These are phyloP conservation scores for Sylvicola fuscatus DNA, from an alignment of 2,888 invertebrate species.

Conservation along the genomic window DNA sequence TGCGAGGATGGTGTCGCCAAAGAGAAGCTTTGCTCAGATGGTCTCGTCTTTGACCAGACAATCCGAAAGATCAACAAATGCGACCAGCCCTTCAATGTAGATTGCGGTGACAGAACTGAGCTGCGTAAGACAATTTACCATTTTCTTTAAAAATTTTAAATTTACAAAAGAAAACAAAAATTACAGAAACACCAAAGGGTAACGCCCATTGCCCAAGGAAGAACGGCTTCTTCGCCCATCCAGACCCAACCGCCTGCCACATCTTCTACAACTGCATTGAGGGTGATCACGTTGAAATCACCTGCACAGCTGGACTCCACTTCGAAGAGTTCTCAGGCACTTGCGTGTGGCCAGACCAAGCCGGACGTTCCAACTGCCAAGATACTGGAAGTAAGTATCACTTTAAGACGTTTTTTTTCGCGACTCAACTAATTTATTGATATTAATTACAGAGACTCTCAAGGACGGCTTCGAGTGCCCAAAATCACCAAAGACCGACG, in stretches of 20 bases:
- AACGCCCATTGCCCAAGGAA: constrained; percentile 55
- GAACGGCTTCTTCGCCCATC: constrained; percentile 83
- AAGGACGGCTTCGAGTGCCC: constrained; percentile 77
- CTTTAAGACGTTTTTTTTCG: not conserved
- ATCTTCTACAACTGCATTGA: constrained; percentile 79
- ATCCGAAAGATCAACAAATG: constrained; percentile 79
- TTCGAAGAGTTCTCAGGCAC: constrained; percentile 79
- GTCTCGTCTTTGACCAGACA: constrained; percentile 67
- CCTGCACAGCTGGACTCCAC: constrained; percentile 72
- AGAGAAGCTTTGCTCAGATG: constrained; percentile 68
- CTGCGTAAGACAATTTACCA: constrained; percentile 43
- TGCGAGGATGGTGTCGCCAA: constrained; percentile 51
- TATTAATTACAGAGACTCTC: constrained; percentile 43
- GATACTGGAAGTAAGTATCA: constrained; percentile 32
- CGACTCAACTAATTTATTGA: constrained; percentile 3
- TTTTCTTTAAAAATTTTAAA: not conserved
- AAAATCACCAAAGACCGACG: constrained; percentile 37
- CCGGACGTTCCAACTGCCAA: constrained; percentile 52
- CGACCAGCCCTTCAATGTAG: constrained; percentile 82
- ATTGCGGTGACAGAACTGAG: constrained; percentile 72
- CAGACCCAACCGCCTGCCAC: constrained; percentile 61
- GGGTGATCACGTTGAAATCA: constrained; percentile 56
- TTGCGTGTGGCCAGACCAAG: constrained; percentile 74
- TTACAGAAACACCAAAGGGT: constrained; percentile 52
- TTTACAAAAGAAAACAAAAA: not conserved